Conservation (phyloP, 2,797 vertebrate species). For the Notamacropus eugenii region DNA sequence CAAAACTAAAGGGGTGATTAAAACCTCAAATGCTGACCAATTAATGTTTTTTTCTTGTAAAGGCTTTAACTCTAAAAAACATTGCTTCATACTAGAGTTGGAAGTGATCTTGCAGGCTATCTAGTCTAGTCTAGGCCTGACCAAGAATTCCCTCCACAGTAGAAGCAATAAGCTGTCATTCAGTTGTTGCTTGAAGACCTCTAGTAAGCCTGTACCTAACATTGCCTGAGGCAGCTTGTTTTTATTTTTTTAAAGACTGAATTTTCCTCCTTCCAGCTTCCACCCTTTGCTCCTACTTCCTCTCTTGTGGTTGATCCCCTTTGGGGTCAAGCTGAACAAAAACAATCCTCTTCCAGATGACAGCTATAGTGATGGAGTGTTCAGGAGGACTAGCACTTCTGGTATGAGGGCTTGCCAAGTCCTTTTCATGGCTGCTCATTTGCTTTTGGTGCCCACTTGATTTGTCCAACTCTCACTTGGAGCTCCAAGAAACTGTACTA, state of each 20-base stretch:
- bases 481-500: background rate
- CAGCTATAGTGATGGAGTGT: background rate
- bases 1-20: background rate
- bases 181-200: background rate
- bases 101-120: background rate
- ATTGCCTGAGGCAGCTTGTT: background rate
- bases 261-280: background rate
- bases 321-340: background rate
- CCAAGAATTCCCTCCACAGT: background rate
- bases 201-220: background rate
- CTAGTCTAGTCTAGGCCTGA: background rate
- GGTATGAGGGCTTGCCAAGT: background rate
- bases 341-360: background rate
- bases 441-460: background rate
- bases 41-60: constrained; percentile 9
- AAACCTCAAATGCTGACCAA: background rate
- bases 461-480: background rate
- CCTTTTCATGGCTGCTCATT: background rate
- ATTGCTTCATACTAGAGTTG: background rate
- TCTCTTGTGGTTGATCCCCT: background rate
- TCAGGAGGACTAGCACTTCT: background rate
- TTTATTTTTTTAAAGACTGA: background rate
- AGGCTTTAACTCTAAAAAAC: constrained; percentile 18
- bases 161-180: background rate
- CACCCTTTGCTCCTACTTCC: background rate